Evolutionary conservation across 1,140 invertebrate species (phyloP).

Genomic region (Drosophila sp.): DNA sequence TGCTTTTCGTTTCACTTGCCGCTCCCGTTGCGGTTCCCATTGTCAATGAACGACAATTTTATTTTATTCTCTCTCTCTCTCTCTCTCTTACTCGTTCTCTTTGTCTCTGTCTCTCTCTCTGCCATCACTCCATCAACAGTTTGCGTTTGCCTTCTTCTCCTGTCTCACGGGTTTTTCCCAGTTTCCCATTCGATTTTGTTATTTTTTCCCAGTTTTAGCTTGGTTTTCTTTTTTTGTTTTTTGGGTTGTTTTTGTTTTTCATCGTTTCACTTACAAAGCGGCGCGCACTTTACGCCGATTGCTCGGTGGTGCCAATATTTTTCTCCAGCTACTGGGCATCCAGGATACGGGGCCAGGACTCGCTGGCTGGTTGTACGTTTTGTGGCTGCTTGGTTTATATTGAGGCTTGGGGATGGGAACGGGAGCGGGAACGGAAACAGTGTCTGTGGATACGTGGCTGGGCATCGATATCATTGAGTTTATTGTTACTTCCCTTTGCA

Average conservation of each 20-base stretch:
- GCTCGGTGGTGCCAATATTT: slow-evolving; percentile 73
- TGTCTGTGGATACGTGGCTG: slow-evolving; percentile 25
- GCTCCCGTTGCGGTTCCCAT: slow-evolving; percentile 41
- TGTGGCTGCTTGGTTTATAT: slow-evolving; percentile 6
- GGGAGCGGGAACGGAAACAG: background rate
- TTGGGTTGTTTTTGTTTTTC: slow-evolving; percentile 36
- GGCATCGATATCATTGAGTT: slow-evolving; percentile 77
- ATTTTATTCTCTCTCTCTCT: slow-evolving; percentile 68
- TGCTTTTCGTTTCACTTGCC: slow-evolving; percentile 39
- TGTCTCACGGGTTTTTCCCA: slow-evolving; percentile 3
- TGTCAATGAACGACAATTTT: slow-evolving; percentile 69
- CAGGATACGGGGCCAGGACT: slow-evolving; percentile 33
- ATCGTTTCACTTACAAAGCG: slow-evolving; percentile 79
- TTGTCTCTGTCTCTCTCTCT: slow-evolving; percentile 11
- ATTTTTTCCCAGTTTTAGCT: slow-evolving; percentile 2
- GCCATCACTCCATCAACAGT: background rate
- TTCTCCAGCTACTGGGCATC: slow-evolving; percentile 49
- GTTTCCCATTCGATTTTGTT: slow-evolving; percentile 15
- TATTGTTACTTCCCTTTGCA: slow-evolving; percentile 80
- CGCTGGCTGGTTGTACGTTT: slow-evolving; percentile 14
- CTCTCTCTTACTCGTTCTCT: slow-evolving; percentile 28
- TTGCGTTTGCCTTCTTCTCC: slow-evolving; percentile 5
- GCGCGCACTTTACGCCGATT: slow-evolving; percentile 79
- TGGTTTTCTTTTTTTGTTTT: background rate
- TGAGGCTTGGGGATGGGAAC: background rate